A percentile compares a stretch with the other conserved stretches of the same genome.
phyloP scores from a whole-genome alignment of 2,888 invertebrate species.

The Lithophane semibrunnea region DNA sequence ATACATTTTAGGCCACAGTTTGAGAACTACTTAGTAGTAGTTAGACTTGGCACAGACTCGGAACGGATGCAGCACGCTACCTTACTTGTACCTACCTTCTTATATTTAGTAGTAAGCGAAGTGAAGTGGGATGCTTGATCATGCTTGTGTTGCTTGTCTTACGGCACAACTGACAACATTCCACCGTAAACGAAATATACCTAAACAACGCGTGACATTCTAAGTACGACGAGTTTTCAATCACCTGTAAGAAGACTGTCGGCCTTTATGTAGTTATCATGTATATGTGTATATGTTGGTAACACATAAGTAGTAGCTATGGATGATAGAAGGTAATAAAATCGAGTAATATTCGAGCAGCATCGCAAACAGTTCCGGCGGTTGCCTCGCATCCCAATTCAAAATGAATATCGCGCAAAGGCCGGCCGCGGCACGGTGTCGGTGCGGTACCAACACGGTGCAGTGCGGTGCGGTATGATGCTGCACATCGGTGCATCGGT shows the following conservation, averaged over 20 bases:
- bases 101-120: too few species aligned
- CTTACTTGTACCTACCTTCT: too few species aligned
- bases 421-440: neutral
- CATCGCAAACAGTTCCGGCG: conserved; percentile 22
- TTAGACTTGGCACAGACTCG: neutral
- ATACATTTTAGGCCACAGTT: neutral
- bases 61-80: too few species aligned
- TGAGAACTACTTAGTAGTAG: neutral
- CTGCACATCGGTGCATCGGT: too few species aligned
- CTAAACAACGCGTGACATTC: neutral
- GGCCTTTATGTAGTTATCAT: neutral
- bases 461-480: neutral
- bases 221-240: neutral
- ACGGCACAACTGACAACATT: neutral
- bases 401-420: conserved; percentile 1
- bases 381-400: conserved; percentile 1
- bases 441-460: neutral
- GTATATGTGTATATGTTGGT: neutral
- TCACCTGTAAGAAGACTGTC: neutral
- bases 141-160: neutral
- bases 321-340: conserved; percentile 5
- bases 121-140: neutral
- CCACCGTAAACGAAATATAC: neutral
- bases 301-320: neutral
- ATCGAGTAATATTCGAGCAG: conserved; percentile 8